Evolutionary conservation across 1,140 invertebrate species (phyloP).

Genomic region (Eurosta solidaginis): DNA sequence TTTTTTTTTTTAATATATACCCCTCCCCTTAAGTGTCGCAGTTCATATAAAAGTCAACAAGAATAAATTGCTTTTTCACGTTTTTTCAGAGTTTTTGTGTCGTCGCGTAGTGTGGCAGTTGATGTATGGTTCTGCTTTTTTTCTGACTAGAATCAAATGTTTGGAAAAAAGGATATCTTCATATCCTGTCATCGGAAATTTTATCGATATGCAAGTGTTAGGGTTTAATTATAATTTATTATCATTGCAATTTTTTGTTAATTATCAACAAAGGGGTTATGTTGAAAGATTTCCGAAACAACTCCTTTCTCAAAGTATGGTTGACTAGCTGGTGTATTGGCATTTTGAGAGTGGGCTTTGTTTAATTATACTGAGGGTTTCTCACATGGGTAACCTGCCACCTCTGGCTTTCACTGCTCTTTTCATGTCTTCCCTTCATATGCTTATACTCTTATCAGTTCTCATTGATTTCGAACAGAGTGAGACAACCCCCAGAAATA

Average conservation of each 20-base stretch:
- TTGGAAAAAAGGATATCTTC: neutral
- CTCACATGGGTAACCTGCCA: no score
- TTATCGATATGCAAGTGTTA: neutral
- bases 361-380: no score
- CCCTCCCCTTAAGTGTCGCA: neutral
- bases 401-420: no score
- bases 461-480: no score
- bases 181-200: constrained; percentile 21
- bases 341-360: no score
- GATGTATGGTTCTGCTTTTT: neutral
- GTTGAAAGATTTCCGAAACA: neutral
- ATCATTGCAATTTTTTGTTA: neutral
- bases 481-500: no score
- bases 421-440: no score
- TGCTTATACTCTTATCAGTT: no score
- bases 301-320: no score
- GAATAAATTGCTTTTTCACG: constrained; percentile 30
- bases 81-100: constrained; percentile 20
- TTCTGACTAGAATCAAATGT: neutral
- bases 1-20: neutral
- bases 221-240: constrained; percentile 4
- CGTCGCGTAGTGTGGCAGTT: neutral
- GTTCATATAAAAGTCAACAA: neutral
- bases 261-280: neutral
- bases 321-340: no score